A percentile compares a stretch with the other conserved stretches of the same genome.
These are phyloP conservation scores for Pseudomugil tenellus DNA, from an alignment of 2,797 vertebrate genomes.

Conservation along the genomic window DNA sequence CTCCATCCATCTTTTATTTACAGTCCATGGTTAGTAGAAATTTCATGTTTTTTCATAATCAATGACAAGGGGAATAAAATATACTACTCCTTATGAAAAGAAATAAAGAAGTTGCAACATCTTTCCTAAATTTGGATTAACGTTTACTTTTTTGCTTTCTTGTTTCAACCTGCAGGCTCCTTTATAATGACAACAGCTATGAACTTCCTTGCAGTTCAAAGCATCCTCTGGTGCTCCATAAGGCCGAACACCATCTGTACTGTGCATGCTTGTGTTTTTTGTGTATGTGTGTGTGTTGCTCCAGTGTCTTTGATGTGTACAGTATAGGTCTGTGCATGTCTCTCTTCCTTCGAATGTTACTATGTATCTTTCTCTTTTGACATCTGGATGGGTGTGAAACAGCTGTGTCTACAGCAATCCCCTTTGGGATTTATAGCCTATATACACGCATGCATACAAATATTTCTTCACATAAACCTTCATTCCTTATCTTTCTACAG, in stretches of 20 bases:
- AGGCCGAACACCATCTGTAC: slow-evolving; percentile 45
- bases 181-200: not conserved
- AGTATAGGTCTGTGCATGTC: slow-evolving; percentile 69
- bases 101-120: not conserved
- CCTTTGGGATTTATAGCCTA: slow-evolving; percentile 64
- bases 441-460: slow-evolving; percentile 9
- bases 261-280: slow-evolving; percentile 34
- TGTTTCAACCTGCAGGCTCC: not conserved
- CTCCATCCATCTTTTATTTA: too few relatives aligned
- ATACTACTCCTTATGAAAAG: too few relatives aligned
- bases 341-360: slow-evolving; percentile 20
- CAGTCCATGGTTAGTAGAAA: too few relatives aligned
- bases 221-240: slow-evolving; percentile 35
- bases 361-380: slow-evolving; percentile 42
- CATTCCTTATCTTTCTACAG: slow-evolving; percentile 48
- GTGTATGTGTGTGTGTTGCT: slow-evolving; percentile 19
- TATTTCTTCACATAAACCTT: slow-evolving; percentile 45
- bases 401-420: slow-evolving; percentile 69
- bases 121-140: not conserved
- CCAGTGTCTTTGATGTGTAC: slow-evolving; percentile 59
- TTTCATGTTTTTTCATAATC: too few relatives aligned
- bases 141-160: not conserved
- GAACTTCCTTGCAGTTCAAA: slow-evolving; percentile 50
- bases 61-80: too few relatives aligned
- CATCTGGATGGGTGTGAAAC: slow-evolving; percentile 77